phyloP scores from a whole-genome alignment of 1,140 invertebrate species.

The Lycorma delicatula region DNA sequence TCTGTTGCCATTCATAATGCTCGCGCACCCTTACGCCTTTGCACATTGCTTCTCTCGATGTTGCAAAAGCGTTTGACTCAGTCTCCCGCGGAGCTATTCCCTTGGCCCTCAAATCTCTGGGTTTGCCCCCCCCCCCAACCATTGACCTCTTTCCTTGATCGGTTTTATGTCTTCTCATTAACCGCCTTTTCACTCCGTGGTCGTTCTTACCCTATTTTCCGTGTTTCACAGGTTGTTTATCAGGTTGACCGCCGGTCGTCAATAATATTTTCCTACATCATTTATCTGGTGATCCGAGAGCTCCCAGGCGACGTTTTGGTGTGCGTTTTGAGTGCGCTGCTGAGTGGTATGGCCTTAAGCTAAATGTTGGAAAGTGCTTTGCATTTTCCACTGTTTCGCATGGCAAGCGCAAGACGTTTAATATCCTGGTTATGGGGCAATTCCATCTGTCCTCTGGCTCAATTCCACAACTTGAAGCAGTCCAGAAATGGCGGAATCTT shows the following conservation, averaged over 20 bases:
- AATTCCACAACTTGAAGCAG: not conserved
- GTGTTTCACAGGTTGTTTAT: too few species aligned
- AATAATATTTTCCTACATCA: not conserved
- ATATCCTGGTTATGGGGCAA: not conserved
- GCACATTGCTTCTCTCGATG: not conserved
- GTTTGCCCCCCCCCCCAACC: not conserved
- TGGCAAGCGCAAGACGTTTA: not conserved
- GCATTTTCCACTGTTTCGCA: not conserved
- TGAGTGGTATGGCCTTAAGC: not conserved
- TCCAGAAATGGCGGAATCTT: not conserved
- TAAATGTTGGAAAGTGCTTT: not conserved
- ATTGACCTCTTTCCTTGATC: not conserved
- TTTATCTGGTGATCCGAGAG: not conserved
- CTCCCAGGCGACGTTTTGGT: not conserved
- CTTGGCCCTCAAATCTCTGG: not conserved
- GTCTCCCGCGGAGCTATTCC: not conserved
- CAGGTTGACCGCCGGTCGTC: not conserved
- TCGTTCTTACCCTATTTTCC: not conserved
- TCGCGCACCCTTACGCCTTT: too few species aligned
- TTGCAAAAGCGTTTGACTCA: not conserved
- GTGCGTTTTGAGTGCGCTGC: not conserved
- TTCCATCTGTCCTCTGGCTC: not conserved
- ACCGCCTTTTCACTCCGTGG: not conserved
- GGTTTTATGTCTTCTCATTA: not conserved
- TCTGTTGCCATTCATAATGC: too few species aligned